Evolutionary conservation across 1,140 invertebrate species (phyloP).

Genomic region (Cyclargus thomasi): DNA sequence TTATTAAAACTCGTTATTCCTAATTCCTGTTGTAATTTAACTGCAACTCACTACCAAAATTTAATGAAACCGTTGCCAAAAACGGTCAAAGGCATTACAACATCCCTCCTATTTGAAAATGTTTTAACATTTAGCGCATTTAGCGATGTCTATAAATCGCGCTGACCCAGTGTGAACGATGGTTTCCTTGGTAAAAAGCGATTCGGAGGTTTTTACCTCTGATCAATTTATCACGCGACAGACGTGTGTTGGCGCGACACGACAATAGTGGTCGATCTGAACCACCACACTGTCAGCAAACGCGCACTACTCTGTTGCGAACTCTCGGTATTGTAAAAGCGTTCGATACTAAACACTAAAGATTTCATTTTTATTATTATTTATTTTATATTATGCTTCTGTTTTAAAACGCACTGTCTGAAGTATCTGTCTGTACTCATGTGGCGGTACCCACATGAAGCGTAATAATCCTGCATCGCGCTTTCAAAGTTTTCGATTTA

Average conservation of each 20-base stretch:
- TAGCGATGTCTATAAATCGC: conserved; percentile 16
- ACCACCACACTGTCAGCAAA: conserved; percentile 46
- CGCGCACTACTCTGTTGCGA: conserved; percentile 32
- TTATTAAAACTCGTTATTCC: no score
- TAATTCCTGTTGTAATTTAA: no score
- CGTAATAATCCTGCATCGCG: no score
- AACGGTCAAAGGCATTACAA: neutral
- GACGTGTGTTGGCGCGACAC: conserved; percentile 46
- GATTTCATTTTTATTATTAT: neutral
- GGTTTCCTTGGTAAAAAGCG: conserved; percentile 29
- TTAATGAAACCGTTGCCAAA: neutral
- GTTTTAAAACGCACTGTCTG: no score
- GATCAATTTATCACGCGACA: conserved; percentile 51
- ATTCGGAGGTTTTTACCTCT: conserved; percentile 39
- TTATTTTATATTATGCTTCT: no score
- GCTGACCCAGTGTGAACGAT: conserved; percentile 29
- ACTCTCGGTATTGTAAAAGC: conserved; percentile 15
- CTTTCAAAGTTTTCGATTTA: no score
- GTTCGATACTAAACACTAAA: conserved; percentile 3
- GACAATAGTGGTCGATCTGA: conserved; percentile 47
- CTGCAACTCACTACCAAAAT: no score
- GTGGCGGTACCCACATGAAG: no score
- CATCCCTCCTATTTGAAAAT: conserved; percentile 9
- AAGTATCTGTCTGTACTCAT: no score
- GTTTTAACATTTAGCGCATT: conserved; percentile 12